These are phyloP conservation scores for Alces alces DNA, from an alignment of 2,113 vertebrate species.

Conservation along the genomic window DNA sequence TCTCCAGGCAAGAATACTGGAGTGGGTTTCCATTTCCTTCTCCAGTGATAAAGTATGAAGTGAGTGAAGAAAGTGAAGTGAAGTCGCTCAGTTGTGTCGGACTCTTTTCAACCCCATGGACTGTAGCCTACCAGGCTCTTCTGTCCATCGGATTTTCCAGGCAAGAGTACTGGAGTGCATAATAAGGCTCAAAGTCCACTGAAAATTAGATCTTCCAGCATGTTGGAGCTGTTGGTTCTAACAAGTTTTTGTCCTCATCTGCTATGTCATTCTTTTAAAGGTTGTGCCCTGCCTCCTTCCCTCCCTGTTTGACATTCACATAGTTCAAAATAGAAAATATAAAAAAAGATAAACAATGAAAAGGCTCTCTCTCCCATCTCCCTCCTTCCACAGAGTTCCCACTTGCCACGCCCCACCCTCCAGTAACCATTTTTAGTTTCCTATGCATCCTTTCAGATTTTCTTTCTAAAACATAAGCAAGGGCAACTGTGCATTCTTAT, in stretches of 20 bases:
- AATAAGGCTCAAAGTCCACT: neutral
- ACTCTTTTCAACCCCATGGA: neutral
- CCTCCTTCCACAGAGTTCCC: neutral
- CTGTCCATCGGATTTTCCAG: rapidly evolving
- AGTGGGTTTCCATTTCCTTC: neutral
- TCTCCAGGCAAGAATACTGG: neutral
- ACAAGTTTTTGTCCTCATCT: neutral
- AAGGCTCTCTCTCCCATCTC: neutral
- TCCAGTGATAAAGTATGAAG: neutral
- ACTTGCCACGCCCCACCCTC: neutral
- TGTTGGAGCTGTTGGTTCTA: neutral
- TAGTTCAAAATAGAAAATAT: neutral
- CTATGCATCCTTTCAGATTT: neutral
- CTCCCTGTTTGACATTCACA: neutral
- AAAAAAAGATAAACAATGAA: rapidly evolving
- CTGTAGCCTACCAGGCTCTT: neutral
- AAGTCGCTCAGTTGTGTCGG: rapidly evolving
- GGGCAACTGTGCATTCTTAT: neutral
- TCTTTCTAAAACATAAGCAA: neutral
- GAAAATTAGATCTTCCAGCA: neutral
- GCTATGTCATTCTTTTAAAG: neutral
- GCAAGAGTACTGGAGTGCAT: neutral
- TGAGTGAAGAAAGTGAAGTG: neutral
- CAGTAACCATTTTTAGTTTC: neutral
- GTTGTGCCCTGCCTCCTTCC: neutral